These are phyloP conservation scores for Riparia riparia DNA, from an alignment of 2,113 vertebrate species.

Conservation along the genomic window DNA sequence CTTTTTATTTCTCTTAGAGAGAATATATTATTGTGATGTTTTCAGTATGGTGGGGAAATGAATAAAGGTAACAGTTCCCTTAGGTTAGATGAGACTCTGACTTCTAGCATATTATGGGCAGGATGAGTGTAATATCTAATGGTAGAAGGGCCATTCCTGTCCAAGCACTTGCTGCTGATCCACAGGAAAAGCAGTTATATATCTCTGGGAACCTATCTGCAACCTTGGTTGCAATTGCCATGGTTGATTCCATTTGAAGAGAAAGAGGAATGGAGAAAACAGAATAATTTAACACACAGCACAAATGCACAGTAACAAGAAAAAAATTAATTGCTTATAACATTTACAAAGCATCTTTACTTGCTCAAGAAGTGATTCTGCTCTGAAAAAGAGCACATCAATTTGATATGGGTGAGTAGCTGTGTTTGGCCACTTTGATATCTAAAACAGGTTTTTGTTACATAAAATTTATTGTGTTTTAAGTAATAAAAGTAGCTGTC, in stretches of 20 bases:
- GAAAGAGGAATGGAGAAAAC: background rate
- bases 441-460: background rate
- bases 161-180: background rate
- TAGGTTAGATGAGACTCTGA: background rate
- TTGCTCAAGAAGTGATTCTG: background rate
- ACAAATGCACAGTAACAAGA: background rate
- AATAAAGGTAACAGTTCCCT: slow-evolving; percentile 1
- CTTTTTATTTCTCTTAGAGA: slow-evolving; percentile 16
- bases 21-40: background rate
- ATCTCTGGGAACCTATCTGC: background rate
- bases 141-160: background rate
- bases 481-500: background rate
- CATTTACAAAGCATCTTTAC: background rate
- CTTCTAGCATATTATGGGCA: background rate
- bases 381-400: background rate
- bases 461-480: background rate
- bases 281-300: background rate
- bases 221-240: background rate
- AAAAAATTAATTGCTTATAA: background rate
- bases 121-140: background rate
- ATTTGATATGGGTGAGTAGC: background rate
- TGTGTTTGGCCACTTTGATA: background rate
- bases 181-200: background rate
- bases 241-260: background rate
- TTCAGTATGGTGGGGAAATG: background rate